Evolutionary conservation across 2,797 vertebrate genomes (phyloP).

Genomic region (Serranus cabrilla): DNA sequence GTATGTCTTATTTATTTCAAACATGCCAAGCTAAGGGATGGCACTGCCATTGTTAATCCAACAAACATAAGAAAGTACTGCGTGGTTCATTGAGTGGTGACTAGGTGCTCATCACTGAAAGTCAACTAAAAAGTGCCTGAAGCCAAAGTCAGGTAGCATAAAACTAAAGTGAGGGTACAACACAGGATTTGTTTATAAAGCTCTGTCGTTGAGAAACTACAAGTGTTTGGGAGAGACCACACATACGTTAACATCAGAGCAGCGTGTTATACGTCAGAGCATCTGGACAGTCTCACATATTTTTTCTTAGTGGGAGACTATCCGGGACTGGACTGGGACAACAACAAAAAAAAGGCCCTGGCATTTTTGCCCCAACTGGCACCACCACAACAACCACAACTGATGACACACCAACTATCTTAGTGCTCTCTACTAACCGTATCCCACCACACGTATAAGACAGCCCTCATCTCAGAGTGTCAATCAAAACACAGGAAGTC

Average conservation of each 20-base stretch:
- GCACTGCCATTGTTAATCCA: background rate
- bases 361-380: too few species aligned
- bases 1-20: background rate
- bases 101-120: too few species aligned
- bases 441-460: too few species aligned
- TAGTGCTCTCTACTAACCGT: too few species aligned
- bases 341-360: too few species aligned
- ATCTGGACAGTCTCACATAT: background rate
- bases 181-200: background rate
- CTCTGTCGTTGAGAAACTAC: background rate
- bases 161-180: background rate
- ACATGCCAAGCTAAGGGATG: background rate
- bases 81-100: too few species aligned
- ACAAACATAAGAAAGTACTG: too few species aligned
- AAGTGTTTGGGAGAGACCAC: background rate
- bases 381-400: too few species aligned
- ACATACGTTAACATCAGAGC: background rate
- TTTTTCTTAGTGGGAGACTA: background rate
- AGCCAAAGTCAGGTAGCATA: background rate
- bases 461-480: too few species aligned
- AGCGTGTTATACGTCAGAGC: background rate
- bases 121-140: background rate
- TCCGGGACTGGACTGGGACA: too few species aligned
- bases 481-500: too few species aligned
- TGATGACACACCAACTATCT: too few species aligned